Evolutionary conservation across 2,797 vertebrate genomes (phyloP).

Genomic region (Cryptoprocta ferox): DNA sequence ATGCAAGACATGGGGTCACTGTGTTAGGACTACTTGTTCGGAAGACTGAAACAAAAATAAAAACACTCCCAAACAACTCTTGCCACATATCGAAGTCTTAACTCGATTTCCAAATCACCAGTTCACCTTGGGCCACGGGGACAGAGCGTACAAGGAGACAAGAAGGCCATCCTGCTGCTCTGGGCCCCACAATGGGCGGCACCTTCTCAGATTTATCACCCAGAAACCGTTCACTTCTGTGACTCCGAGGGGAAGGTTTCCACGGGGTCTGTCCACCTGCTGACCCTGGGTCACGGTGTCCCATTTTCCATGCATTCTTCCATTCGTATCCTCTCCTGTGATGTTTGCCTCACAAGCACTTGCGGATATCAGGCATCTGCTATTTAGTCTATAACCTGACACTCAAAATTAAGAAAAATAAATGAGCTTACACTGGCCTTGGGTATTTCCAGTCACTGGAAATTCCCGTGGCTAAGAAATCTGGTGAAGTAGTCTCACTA

Average conservation of each 20-base stretch:
- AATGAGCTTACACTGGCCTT: not conserved
- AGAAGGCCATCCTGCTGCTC: not conserved
- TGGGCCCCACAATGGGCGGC: accelerated
- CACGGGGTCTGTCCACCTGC: not conserved
- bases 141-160: accelerated
- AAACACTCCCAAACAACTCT: not conserved
- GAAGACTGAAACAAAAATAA: not conserved
- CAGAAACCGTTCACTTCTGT: not conserved
- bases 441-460: constrained; percentile 71
- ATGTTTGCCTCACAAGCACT: not conserved
- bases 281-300: not conserved
- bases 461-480: constrained; percentile 59
- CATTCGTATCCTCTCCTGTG: not conserved
- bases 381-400: constrained; percentile 18
- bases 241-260: not conserved
- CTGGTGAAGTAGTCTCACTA: not conserved
- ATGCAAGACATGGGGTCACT: not conserved
- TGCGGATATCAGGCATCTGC: not conserved
- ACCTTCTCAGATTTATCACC: not conserved
- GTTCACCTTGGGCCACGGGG: not conserved
- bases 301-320: not conserved
- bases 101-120: not conserved
- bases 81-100: not conserved
- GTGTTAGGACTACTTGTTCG: not conserved
- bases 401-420: constrained; percentile 59